A percentile compares a stretch with the other conserved stretches of the same genome.
Conservation (phyloP, 2,113 vertebrate species). For the Menura novaehollandiae region DNA sequence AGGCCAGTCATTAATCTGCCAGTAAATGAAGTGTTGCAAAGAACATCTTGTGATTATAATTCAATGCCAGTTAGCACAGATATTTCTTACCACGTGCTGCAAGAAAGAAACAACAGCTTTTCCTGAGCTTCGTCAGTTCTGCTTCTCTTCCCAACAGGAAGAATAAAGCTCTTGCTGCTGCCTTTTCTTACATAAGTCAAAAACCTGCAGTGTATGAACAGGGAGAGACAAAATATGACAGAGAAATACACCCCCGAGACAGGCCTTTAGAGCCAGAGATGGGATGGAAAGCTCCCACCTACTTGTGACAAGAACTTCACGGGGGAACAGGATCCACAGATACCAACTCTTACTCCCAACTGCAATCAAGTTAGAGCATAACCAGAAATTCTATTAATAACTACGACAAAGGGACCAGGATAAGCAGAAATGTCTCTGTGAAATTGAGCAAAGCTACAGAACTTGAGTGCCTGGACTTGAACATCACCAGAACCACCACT, state of each 20-base stretch:
- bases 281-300: not conserved
- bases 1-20: constrained; percentile 22
- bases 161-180: not conserved
- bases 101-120: not conserved
- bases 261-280: not conserved
- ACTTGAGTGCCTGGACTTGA: not conserved
- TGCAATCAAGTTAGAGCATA: not conserved
- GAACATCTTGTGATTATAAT: constrained; percentile 33
- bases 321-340: not conserved
- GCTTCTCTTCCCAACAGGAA: not conserved
- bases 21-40: constrained; percentile 14
- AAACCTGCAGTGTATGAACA: not conserved
- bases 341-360: not conserved
- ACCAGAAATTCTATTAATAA: not conserved
- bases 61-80: constrained; percentile 1
- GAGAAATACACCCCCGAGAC: not conserved
- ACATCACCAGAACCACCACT: not conserved
- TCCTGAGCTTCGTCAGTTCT: not conserved
- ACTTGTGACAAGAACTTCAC: not conserved
- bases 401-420: not conserved
- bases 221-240: not conserved
- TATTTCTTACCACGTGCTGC: not conserved
- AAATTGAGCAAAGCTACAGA: not conserved
- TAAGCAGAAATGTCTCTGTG: not conserved
- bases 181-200: not conserved